Percentiles rank a stretch among this genome's conserved stretches.
phyloP scores from a whole-genome alignment of 2,797 vertebrate genomes.

The Sternarchorhynchus goeldii region DNA sequence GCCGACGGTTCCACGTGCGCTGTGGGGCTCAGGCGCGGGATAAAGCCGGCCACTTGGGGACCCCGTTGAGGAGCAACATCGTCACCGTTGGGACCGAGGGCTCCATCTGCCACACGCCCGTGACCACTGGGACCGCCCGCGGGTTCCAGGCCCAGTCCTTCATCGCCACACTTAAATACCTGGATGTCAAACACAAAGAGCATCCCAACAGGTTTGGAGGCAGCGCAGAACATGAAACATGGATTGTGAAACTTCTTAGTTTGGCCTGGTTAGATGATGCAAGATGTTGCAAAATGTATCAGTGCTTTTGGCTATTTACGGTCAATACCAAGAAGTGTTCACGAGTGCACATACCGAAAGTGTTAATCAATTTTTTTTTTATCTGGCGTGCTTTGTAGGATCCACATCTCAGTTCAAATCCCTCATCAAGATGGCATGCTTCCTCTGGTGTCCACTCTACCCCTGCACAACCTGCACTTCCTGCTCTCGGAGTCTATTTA shows the following conservation, averaged over 20 bases:
- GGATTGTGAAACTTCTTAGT: too few species aligned
- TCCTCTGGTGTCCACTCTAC: constrained; percentile 95
- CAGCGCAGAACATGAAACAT: neutral
- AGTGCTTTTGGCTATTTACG: neutral
- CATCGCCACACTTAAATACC: constrained; percentile 91
- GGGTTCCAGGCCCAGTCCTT: constrained; percentile 99
- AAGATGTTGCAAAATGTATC: neutral
- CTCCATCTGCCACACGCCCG: constrained; percentile 95
- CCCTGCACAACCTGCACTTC: constrained; percentile 95
- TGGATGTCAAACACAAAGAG: constrained; percentile 97
- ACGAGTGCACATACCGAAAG: too few species aligned
- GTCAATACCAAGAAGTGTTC: too few species aligned
- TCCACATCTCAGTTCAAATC: constrained; percentile 98
- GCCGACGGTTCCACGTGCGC: constrained; percentile 92
- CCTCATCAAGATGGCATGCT: constrained; percentile 99
- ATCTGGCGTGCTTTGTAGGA: constrained; percentile 71
- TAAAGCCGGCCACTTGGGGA: constrained; percentile 88
- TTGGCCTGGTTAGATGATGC: neutral
- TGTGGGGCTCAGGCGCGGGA: constrained; percentile 95
- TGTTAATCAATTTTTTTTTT: neutral
- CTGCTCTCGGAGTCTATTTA: constrained; percentile 97
- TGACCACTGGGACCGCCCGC: constrained; percentile 90
- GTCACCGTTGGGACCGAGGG: constrained; percentile 91
- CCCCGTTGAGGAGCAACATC: constrained; percentile 89
- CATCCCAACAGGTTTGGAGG: constrained; percentile 92